phyloP scores from a whole-genome alignment of 2,888 invertebrate genomes.

The Oxycera nigricornis region DNA sequence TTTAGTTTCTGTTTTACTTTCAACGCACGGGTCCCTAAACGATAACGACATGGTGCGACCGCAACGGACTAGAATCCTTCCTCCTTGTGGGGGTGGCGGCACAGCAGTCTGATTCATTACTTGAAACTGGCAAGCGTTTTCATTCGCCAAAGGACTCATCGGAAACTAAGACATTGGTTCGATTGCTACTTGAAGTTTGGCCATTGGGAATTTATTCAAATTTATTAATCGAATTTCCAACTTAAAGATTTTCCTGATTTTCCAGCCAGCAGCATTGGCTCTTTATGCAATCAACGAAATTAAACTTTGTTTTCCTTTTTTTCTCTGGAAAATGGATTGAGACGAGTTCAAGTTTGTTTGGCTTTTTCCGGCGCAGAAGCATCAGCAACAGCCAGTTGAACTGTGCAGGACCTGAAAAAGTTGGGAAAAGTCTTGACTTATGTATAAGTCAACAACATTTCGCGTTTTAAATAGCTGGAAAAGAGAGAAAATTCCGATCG shows the following conservation, averaged over 20 bases:
- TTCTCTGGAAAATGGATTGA: too few species aligned
- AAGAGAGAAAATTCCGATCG: neutral
- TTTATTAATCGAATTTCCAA: slow-evolving; percentile 36
- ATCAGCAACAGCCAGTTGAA: neutral
- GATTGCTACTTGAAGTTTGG: slow-evolving; percentile 35
- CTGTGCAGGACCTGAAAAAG: neutral
- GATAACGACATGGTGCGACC: neutral
- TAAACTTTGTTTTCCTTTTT: neutral
- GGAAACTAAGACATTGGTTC: slow-evolving; percentile 15
- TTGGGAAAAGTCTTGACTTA: neutral
- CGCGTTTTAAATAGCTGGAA: neutral
- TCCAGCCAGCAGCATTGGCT: neutral
- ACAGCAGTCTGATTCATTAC: slow-evolving; percentile 19
- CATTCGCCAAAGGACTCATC: neutral
- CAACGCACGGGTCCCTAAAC: slow-evolving; percentile 28
- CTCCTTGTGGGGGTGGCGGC: neutral
- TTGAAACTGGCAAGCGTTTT: slow-evolving; percentile 15
- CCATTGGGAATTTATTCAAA: slow-evolving; percentile 26
- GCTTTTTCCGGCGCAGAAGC: neutral
- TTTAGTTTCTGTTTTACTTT: slow-evolving; percentile 31
- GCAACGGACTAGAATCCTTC: neutral
- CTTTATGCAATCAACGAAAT: slow-evolving; percentile 16
- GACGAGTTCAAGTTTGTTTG: neutral
- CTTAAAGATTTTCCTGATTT: slow-evolving; percentile 2
- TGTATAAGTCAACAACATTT: neutral